These are phyloP conservation scores for Gobio occitaniae DNA, from an alignment of 2,797 vertebrate genomes.

Conservation along the genomic window DNA sequence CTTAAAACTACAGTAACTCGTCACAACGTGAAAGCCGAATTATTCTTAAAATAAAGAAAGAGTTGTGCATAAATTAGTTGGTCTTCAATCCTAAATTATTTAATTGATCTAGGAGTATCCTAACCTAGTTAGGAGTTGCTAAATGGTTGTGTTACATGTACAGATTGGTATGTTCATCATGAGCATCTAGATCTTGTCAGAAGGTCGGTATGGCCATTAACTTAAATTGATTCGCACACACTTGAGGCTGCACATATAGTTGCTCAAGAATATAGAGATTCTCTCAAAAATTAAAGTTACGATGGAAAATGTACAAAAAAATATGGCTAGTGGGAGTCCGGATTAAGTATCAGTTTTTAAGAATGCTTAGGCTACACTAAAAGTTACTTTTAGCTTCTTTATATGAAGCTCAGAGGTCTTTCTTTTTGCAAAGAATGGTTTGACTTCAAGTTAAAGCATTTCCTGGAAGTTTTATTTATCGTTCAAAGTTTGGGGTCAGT, in stretches of 20 bases:
- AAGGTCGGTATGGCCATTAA: not conserved
- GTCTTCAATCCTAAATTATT: not conserved
- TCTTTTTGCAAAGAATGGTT: not conserved
- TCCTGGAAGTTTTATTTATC: not conserved
- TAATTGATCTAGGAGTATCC: not conserved
- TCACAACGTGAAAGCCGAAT: not conserved
- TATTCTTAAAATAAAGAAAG: not conserved
- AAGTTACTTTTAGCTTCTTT: not conserved
- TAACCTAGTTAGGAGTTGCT: not conserved
- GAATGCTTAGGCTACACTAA: not conserved
- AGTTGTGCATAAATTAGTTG: slow-evolving; percentile 1
- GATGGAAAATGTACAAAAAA: not conserved
- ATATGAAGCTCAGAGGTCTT: not conserved
- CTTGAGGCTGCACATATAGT: not conserved
- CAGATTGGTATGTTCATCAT: not conserved
- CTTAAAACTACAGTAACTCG: not conserved
- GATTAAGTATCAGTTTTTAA: not conserved
- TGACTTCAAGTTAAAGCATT: not conserved
- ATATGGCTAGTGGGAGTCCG: not conserved
- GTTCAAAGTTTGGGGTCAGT: not conserved
- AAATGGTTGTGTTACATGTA: not conserved
- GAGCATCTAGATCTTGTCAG: not conserved
- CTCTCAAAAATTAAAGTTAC: not conserved
- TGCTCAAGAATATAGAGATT: not conserved
- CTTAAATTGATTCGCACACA: not conserved